These are phyloP conservation scores for Arvicanthis niloticus DNA, from an alignment of 2,113 vertebrate genomes.

Conservation along the genomic window DNA sequence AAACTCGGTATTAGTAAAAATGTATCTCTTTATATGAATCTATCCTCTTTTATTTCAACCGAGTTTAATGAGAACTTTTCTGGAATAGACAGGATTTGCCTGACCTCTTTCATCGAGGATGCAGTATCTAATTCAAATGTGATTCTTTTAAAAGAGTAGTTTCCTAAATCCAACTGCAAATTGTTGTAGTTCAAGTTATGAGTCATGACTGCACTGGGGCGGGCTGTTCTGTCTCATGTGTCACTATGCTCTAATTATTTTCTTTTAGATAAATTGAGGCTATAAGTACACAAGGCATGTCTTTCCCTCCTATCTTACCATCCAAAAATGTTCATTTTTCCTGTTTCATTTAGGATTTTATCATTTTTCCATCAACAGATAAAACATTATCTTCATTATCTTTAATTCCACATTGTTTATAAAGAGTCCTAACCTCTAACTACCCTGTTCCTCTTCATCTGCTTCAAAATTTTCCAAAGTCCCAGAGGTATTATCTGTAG, in stretches of 20 bases:
- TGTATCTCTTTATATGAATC: slow-evolving; percentile 26
- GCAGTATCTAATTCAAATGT: not conserved
- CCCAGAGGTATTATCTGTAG: not conserved
- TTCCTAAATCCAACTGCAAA: not conserved
- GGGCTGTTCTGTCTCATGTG: not conserved
- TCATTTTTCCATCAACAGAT: not conserved
- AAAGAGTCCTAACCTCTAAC: not conserved
- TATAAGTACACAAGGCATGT: not conserved
- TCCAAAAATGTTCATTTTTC: not conserved
- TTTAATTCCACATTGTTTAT: not conserved
- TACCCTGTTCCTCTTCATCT: not conserved
- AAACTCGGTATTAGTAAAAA: not conserved
- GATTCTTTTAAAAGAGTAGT: not conserved
- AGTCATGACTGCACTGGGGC: not conserved
- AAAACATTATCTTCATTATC: not conserved
- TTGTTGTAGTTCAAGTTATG: not conserved
- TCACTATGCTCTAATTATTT: not conserved
- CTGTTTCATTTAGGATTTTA: slow-evolving; percentile 6
- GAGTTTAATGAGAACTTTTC: slow-evolving; percentile 26
- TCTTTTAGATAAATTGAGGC: slow-evolving; percentile 11
- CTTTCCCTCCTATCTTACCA: not conserved
- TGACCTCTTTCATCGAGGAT: not conserved
- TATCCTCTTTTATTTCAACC: not conserved
- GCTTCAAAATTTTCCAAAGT: not conserved
- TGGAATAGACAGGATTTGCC: not conserved